Base-by-base conservation (phyloP, 2,888 invertebrate species). In the Gastrophysa polygoni region DNA sequence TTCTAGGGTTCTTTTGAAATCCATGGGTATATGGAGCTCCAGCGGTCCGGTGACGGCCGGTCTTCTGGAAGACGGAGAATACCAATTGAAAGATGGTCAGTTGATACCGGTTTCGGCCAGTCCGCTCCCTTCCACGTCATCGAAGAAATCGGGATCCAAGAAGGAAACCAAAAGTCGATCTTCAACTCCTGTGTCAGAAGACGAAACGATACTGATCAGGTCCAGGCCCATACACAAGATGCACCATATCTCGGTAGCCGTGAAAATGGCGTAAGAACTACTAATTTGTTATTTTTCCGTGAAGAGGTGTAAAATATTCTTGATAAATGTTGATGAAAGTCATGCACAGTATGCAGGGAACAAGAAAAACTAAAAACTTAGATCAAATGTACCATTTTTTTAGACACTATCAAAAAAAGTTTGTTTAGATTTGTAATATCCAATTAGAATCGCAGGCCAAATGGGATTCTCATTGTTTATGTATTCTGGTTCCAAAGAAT, bases 21-120 rank as follows among this genome's bases (percentile, higher is more conserved):
- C 94, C 0, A 85, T 98, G 74, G 98, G 98, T 0, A 85, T 98
- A 56, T 98, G 98, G 96, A 93, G 92, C 75, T 87, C 84, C 0
- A 69, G 74, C 0, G 81, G 84, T 48, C 78, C 81, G 59, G 75
- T 78, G 44, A 73, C 80, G 29, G 80, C 78, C 57, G 81, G 77
- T 61, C 65, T 79, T 65, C 46, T 82, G 63, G 70, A 75, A 62
- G 78, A 83, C 68, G 79, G 83, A 6, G 73, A 80, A 38, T 81
- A 81, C 63, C 71, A 74, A 55, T 72, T 77, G 14, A 71, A 76
- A 20, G 77, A 78, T 57, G 79, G 75, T 3, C 73, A 77, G 55
- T 67, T 79, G 11, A 67, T 68, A 28, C 71, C 73, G 1, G 47
- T 75, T 8, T 58, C 52, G n/a, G 55, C 63, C 1, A 62, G 67